A percentile compares a stretch with the other conserved stretches of the same genome.
These are phyloP conservation scores for Micoletzkya japonica DNA, from an alignment of 2,888 invertebrate genomes.

Conservation along the genomic window DNA sequence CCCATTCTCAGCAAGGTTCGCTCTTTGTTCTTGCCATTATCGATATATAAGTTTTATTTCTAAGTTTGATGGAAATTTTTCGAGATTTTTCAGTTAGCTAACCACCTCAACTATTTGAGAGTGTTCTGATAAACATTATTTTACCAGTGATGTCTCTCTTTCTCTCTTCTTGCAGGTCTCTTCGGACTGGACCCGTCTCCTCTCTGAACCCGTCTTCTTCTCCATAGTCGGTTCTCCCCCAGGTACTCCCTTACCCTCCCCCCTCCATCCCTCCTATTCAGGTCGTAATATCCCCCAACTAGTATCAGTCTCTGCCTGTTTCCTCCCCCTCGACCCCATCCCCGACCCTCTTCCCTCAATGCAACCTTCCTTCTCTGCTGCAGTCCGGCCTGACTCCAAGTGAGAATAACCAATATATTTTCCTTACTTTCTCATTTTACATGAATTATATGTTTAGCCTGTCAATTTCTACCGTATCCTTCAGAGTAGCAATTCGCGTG, in stretches of 20 bases:
- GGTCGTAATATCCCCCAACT: constrained; percentile 11
- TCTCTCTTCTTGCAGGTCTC: not conserved
- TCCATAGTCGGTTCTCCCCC: constrained; percentile 6
- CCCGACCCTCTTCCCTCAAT: not conserved
- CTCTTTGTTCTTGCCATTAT: no score
- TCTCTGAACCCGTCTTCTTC: constrained; percentile 22
- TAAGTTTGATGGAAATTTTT: no score
- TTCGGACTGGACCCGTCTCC: not conserved
- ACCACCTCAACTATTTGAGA: no score
- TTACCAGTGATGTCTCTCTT: no score
- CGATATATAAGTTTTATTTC: no score
- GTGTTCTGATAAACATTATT: no score
- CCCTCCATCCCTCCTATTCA: not conserved
- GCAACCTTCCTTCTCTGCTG: not conserved
- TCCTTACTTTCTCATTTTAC: not conserved
- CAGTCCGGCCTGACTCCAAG: constrained; percentile 13
- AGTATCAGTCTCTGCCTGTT: constrained; percentile 17
- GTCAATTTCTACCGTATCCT: not conserved
- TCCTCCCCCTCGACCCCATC: constrained; percentile 19
- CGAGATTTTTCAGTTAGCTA: no score
- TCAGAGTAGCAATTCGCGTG: constrained; percentile 12
- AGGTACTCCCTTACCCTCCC: not conserved
- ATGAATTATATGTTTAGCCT: not conserved
- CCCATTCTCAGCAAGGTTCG: not conserved
- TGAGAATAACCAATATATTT: not conserved